Evolutionary conservation across 2,113 vertebrate species (phyloP).

Genomic region (Gorsachius goisagi): DNA sequence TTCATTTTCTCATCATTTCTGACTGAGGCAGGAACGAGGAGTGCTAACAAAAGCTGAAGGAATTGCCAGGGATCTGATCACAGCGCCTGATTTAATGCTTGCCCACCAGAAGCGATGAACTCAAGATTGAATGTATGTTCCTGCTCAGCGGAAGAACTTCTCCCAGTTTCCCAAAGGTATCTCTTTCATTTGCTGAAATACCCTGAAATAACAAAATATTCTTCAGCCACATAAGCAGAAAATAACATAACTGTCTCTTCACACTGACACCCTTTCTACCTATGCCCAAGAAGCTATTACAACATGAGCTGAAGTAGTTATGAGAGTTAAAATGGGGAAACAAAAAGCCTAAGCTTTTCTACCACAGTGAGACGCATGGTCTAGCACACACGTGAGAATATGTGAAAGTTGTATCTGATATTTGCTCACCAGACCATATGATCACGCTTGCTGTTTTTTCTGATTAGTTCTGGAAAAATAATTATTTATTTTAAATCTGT

Average conservation of each 20-base stretch:
- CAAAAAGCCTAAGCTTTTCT: background rate
- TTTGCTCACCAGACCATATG: background rate
- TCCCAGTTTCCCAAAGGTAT: background rate
- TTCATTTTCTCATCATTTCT: background rate
- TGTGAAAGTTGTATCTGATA: background rate
- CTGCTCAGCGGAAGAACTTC: background rate
- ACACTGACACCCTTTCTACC: background rate
- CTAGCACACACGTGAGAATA: background rate
- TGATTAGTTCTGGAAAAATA: slow-evolving; percentile 8
- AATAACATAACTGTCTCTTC: background rate
- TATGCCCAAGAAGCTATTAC: background rate
- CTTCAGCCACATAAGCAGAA: background rate
- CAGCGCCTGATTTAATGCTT: background rate
- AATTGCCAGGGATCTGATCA: background rate
- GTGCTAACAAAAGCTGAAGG: background rate
- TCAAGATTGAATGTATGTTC: background rate
- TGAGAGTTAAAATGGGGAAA: background rate
- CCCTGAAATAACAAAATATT: slow-evolving; percentile 10
- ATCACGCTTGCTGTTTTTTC: background rate
- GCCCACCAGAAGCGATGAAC: background rate
- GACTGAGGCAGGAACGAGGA: background rate
- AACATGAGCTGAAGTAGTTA: background rate
- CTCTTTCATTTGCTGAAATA: slow-evolving; percentile 4
- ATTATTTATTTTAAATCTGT: background rate
- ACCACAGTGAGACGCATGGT: background rate